Conservation (phyloP, 2,888 invertebrate species). For the Pristionchus entomophagus region DNA sequence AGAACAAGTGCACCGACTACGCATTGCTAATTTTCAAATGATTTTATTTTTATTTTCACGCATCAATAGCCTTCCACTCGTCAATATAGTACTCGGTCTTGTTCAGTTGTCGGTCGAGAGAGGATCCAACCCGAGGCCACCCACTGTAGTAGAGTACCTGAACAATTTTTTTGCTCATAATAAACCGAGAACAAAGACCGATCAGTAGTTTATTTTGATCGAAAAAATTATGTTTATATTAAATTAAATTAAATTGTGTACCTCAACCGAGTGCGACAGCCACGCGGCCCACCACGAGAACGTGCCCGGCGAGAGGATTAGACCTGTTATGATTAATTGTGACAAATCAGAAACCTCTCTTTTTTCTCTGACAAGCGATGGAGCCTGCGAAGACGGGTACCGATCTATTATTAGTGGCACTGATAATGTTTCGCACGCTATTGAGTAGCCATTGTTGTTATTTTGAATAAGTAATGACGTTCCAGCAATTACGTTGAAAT, state of each 20-base stretch:
- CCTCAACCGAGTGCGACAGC: conserved; percentile 37
- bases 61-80: conserved; percentile 74
- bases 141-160: conserved; percentile 75
- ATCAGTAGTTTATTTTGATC: too few relatives aligned
- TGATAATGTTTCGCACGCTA: too few relatives aligned
- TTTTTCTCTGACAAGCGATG: not conserved
- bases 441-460: not conserved
- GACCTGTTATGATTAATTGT: conserved; percentile 36
- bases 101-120: conserved; percentile 74
- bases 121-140: conserved; percentile 75
- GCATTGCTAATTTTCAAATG: too few relatives aligned
- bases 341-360: not conserved
- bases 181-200: too few relatives aligned
- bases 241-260: not conserved
- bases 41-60: too few relatives aligned
- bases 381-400: not conserved
- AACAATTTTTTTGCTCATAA: not conserved
- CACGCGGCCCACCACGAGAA: conserved; percentile 78
- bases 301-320: conserved; percentile 76
- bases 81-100: conserved; percentile 76
- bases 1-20: too few relatives aligned
- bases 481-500: not conserved
- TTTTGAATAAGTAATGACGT: too few relatives aligned
- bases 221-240: too few relatives aligned
- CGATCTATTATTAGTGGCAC: too few relatives aligned